Base-by-base conservation (phyloP, 2,888 invertebrate species). In the Hirtodrosophila alboralis region DNA sequence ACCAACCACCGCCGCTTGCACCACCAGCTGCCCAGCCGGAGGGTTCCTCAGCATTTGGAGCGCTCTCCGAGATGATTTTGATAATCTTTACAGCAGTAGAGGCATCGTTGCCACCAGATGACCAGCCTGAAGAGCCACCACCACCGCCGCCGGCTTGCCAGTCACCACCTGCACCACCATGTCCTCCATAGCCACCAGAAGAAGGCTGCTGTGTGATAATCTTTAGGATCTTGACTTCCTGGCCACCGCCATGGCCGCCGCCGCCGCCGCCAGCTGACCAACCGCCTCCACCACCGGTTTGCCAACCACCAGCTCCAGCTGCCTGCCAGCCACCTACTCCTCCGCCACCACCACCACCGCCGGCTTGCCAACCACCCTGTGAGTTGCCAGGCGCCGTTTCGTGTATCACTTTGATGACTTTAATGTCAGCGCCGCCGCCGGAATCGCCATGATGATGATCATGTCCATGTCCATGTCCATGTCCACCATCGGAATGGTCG, bases 331-430 rank as follows among this genome's bases (percentile, higher is more conserved):
- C 56, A 1, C 52, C 59, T 12, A 33, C 33, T 1, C 68, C 49
- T 14, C 51, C 71, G 1, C 43, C 64, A 3, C 53, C 78, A 7
- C 61, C 74, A 9, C 27, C 79, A 1, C 81, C 75, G 4, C 60
- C 73, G 0, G 67, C 12, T 14, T 53, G 64, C 54, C 65, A 64
- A 5, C 62, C 68, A 8, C 57, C 49, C 10, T 66, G 66, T 0
- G 47, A 41, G 41, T 38, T 33, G 27, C 76, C 8, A 12, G 76
- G 68, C 3, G 76, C 72, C 4, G 74, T 10, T 52, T 80, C 79
- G 26, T 80, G 79, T 4, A 80, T 80, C 28, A 80, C 74, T 59
- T 86, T 80, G 26, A 80, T 67, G 49, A 80, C 23, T 43, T 80
- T 80, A 10, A 80, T 30, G 0, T 76, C 73, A 7, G 34, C 45